phyloP scores from a whole-genome alignment of 2,888 invertebrate genomes.

The Erebia aethiops region DNA sequence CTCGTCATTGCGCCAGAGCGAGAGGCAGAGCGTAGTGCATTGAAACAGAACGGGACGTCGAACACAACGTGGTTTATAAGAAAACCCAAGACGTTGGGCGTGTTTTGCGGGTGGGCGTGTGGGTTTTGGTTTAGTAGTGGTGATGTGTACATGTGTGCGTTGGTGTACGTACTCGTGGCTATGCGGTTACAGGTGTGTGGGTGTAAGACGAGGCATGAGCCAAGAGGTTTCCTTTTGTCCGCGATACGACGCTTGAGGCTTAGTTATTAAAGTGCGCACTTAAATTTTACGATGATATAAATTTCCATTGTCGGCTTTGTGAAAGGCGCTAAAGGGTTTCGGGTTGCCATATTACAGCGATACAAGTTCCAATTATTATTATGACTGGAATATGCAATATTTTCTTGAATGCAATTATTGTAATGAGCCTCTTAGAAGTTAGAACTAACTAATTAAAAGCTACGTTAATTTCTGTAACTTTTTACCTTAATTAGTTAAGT shows the following conservation, averaged over 20 bases:
- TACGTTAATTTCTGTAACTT: no score
- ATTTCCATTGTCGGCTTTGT: conserved; percentile 67
- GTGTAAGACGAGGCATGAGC: conserved; percentile 55
- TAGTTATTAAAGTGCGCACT: conserved; percentile 79
- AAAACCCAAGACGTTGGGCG: conserved; percentile 84
- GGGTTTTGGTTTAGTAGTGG: conserved; percentile 71
- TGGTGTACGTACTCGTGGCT: conserved; percentile 57
- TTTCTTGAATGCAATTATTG: not conserved
- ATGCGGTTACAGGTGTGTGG: conserved; percentile 65
- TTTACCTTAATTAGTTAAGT: no score
- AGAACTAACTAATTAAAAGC: no score
- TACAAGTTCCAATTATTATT: conserved; percentile 24
- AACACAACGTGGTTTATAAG: conserved; percentile 82
- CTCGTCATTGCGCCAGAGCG: conserved; percentile 79
- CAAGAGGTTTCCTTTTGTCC: conserved; percentile 74
- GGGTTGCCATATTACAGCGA: conserved; percentile 42
- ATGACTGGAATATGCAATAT: conserved; percentile 17
- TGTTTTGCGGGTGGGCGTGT: conserved; percentile 82
- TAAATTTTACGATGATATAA: conserved; percentile 72
- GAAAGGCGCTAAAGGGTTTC: conserved; percentile 48
- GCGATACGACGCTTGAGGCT: conserved; percentile 75
- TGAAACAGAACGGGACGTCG: conserved; percentile 64
- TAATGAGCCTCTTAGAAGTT: not conserved
- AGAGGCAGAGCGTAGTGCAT: conserved; percentile 49
- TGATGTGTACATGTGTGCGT: conserved; percentile 56